Base-by-base conservation (phyloP, 1,140 invertebrate genomes). In the Penaeus vannamei region DNA sequence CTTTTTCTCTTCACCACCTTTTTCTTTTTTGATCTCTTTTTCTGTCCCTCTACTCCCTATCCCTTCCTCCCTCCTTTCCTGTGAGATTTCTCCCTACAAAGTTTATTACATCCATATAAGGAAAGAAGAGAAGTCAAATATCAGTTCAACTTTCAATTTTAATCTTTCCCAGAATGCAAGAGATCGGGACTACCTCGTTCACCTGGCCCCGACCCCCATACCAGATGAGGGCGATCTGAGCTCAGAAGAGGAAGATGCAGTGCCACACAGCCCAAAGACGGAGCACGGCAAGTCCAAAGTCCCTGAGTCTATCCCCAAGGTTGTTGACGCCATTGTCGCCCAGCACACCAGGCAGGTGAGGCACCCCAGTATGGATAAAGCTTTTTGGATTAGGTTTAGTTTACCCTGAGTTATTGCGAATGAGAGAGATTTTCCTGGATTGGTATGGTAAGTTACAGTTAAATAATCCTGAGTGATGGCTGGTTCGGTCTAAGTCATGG, bases 201-300 rank as follows among this genome's bases (percentile, higher is more conserved):
- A 89, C 53, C 72, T 89, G 32, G 87, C 87, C 20, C 87, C 87
- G 4, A 89, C 87, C 26, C 87, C 87, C 8, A 77, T 84, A 20
- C 81, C 83, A 79, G 87, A 89, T 53, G 87, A 89, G 82, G 87
- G 87, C 26, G 87, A 89, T 42, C 60, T 89, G 17, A 89, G 87
- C 23, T 89, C 87, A 1, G 87, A 89, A 69, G 87, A 89, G 10
- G 87, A 89, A 29, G 87, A 89, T 72, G 60, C 82, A 3, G 20
- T 84, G 32, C 82, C 87, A 53, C 53, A 53, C 53, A 64, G 61
- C 23, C 12, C 79, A 12, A 88, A 84, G 36, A 26, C 69, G 23
- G 87, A 84, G 19, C 69, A 77, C 19, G 53, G n/a, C n/a, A 89
- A 64, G 61, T 42, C 82, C n/a, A 89, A 89, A 53, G 72, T 26